Conservation (phyloP, 2,888 invertebrate species). For the Oconnorella tubifera region DNA sequence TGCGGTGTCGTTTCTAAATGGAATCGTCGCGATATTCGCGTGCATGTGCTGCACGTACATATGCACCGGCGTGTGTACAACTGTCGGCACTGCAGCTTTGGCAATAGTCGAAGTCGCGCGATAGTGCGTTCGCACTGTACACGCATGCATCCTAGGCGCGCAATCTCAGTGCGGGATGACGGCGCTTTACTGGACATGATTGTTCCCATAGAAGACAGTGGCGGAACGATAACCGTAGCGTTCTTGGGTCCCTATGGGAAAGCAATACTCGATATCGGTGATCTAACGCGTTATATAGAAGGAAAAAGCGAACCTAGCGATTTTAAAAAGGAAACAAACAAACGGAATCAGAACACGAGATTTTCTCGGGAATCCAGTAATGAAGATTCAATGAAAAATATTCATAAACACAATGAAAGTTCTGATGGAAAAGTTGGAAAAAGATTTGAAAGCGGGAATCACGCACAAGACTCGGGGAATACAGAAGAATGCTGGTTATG, state of each 20-base stretch:
- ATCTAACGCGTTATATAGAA: background rate
- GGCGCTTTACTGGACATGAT: conserved; percentile 20
- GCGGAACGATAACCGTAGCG: conserved; percentile 21
- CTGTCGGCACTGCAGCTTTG: conserved; percentile 25
- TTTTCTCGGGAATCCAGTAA: background rate
- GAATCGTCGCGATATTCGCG: conserved; percentile 24
- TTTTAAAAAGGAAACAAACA: background rate
- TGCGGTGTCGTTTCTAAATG: conserved; percentile 26
- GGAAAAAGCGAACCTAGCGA: background rate
- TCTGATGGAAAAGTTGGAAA: background rate
- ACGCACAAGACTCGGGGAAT: too few species aligned
- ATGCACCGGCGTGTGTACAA: conserved; percentile 25
- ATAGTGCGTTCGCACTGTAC: conserved; percentile 19
- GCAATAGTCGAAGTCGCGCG: conserved; percentile 27
- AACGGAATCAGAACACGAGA: background rate
- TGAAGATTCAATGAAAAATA: background rate
- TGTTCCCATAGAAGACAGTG: conserved; percentile 23
- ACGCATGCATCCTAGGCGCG: conserved; percentile 18
- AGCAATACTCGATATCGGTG: conserved; percentile 15
- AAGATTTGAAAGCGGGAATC: background rate
- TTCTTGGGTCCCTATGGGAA: conserved; percentile 15
- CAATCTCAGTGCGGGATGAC: conserved; percentile 24
- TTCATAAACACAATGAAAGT: too few species aligned
- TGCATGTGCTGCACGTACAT: conserved; percentile 27
- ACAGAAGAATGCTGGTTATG: conserved; percentile 12